Conservation (phyloP, 2,113 vertebrate species). For the Myiagra hebetior region DNA sequence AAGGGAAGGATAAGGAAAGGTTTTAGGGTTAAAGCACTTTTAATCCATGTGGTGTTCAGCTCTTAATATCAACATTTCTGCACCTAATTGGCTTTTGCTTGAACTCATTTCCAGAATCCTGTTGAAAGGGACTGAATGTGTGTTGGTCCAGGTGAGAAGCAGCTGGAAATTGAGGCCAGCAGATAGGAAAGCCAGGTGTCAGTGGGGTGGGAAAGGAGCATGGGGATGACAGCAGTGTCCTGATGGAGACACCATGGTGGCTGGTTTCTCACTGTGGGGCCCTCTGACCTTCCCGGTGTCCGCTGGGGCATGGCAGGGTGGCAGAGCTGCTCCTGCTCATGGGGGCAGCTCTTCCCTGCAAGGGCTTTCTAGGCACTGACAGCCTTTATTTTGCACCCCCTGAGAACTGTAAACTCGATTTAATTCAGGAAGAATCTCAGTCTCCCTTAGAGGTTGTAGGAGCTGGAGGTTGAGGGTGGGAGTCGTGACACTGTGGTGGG, state of each 20-base stretch:
- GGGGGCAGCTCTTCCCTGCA: not conserved
- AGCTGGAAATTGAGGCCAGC: not conserved
- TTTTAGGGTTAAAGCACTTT: not conserved
- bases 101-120: not conserved
- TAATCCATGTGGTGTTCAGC: not conserved
- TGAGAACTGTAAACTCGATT: not conserved
- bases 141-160: not conserved
- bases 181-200: not conserved
- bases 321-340: not conserved
- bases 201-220: not conserved
- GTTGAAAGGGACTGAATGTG: accelerated
- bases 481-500: accelerated
- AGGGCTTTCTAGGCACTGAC: not conserved
- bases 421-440: not conserved
- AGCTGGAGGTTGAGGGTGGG: not conserved
- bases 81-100: not conserved
- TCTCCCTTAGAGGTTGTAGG: not conserved
- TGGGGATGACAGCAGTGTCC: not conserved
- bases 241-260: not conserved
- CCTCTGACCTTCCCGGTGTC: not conserved
- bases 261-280: not conserved
- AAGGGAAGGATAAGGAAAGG: not conserved
- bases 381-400: not conserved
- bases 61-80: not conserved
- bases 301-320: no score